A percentile compares a stretch with the other conserved stretches of the same genome.
Conservation (phyloP, 1,140 invertebrate species). For the Drosophila takahashii region DNA sequence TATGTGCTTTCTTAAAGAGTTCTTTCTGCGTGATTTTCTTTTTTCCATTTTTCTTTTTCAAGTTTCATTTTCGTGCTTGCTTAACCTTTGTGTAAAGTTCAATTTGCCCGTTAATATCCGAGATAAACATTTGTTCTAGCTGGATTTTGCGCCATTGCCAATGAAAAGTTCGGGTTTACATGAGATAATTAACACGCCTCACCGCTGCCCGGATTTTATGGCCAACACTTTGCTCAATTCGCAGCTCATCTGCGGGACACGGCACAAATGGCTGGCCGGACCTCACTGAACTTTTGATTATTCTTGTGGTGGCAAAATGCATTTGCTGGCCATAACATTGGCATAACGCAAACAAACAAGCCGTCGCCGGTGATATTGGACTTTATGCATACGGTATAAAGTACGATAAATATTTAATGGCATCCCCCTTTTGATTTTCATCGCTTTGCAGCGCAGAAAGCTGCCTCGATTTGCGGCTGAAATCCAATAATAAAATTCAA, state of each 20-base stretch:
- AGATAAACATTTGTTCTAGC: slow-evolving; percentile 57
- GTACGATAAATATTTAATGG: slow-evolving; percentile 58
- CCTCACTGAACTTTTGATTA: slow-evolving; percentile 40
- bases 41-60: slow-evolving; percentile 4
- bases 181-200: slow-evolving; percentile 59
- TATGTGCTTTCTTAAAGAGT: slow-evolving; percentile 35
- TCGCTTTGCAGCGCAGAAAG: neutral
- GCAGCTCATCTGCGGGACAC: slow-evolving; percentile 18
- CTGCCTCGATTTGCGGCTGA: slow-evolving; percentile 22
- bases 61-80: slow-evolving; percentile 47
- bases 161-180: slow-evolving; percentile 48
- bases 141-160: slow-evolving; percentile 38
- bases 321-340: slow-evolving; percentile 27
- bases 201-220: slow-evolving; percentile 48
- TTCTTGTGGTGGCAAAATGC: slow-evolving; percentile 51
- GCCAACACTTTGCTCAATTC: slow-evolving; percentile 51
- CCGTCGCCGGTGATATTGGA: slow-evolving; percentile 30
- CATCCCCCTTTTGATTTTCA: slow-evolving; percentile 11
- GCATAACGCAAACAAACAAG: slow-evolving; percentile 54
- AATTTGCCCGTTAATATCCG: slow-evolving; percentile 65
- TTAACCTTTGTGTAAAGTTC: slow-evolving; percentile 71
- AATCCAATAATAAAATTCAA: slow-evolving; percentile 50
- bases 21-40: slow-evolving; percentile 25
- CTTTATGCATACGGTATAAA: slow-evolving; percentile 51
- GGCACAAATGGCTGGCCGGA: no score